Conservation (phyloP, 2,797 vertebrate genomes). For the Eospalax fontanierii region DNA sequence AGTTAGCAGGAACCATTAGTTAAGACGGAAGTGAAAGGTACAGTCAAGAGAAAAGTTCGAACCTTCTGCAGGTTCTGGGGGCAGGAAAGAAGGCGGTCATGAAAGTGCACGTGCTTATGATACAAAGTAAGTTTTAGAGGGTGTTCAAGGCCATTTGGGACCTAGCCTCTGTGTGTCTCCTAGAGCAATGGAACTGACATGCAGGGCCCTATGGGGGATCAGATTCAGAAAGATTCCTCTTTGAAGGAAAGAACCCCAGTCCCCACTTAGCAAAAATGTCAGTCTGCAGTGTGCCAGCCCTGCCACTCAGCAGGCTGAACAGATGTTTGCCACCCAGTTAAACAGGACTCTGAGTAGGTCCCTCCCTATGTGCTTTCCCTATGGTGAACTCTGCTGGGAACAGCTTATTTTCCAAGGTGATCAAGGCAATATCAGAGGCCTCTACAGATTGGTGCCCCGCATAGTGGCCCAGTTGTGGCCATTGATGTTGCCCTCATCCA, state of each 20-base stretch:
- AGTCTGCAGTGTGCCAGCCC: background rate
- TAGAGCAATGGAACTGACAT: background rate
- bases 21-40: background rate
- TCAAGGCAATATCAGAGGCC: background rate
- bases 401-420: background rate
- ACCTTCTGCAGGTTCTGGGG: background rate
- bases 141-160: background rate
- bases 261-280: background rate
- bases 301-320: background rate
- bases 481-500: background rate
- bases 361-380: background rate
- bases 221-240: background rate
- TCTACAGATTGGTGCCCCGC: background rate
- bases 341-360: background rate
- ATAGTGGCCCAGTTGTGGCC: too few species aligned
- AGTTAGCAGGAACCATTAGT: background rate
- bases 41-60: background rate
- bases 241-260: background rate
- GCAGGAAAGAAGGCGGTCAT: background rate
- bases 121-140: background rate
- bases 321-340: background rate
- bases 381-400: background rate
- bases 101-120: background rate
- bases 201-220: background rate
- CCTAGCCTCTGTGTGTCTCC: background rate